These are phyloP conservation scores for Colinus virginianus DNA, from an alignment of 2,113 vertebrate genomes.

Conservation along the genomic window DNA sequence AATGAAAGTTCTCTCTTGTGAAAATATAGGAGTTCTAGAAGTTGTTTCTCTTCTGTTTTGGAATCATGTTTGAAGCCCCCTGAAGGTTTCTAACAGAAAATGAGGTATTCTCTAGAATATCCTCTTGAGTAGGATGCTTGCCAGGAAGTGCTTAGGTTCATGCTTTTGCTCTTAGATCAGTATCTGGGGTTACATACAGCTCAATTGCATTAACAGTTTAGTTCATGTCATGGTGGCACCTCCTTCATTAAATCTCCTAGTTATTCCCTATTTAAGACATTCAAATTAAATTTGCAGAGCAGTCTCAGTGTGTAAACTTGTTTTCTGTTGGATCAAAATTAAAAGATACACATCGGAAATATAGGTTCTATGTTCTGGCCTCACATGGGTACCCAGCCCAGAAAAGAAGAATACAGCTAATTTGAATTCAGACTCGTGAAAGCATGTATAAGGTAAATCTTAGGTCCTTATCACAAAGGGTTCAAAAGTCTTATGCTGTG, in stretches of 20 bases:
- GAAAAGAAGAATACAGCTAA: background rate
- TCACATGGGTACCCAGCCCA: background rate
- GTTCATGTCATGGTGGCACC: background rate
- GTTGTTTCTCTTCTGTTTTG: background rate
- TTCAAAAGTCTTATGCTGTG: background rate
- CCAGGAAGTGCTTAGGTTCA: background rate
- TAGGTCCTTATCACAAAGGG: background rate
- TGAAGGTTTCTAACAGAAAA: background rate
- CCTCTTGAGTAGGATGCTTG: background rate
- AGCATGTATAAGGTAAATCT: accelerated
- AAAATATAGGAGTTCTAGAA: background rate
- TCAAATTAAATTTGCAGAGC: background rate
- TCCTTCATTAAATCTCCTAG: background rate
- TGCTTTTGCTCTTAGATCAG: background rate
- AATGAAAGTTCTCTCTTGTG: background rate
- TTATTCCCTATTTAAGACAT: background rate
- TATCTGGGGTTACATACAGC: accelerated
- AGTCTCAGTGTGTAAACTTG: background rate
- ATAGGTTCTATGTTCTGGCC: background rate
- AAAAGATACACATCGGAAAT: background rate
- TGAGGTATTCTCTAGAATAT: background rate
- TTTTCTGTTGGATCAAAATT: background rate
- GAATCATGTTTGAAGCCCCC: background rate
- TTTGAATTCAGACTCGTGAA: background rate
- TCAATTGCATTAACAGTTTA: background rate